phyloP scores from a whole-genome alignment of 2,797 vertebrate genomes.

The Masticophis lateralis region DNA sequence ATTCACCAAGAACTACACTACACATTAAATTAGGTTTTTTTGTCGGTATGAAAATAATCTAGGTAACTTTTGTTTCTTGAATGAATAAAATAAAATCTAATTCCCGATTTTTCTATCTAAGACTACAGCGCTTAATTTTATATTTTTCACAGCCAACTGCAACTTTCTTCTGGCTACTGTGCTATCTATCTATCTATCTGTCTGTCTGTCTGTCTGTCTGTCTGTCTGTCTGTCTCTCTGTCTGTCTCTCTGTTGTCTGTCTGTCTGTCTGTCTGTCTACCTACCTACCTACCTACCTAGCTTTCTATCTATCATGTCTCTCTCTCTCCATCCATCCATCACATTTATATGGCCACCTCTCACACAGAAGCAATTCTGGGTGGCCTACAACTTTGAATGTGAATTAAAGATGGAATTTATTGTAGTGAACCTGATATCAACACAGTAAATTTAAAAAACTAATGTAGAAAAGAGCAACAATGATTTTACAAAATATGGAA shows the following conservation, averaged over 20 bases:
- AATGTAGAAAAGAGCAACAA: not conserved
- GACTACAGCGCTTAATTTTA: not conserved
- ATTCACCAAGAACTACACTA: not conserved
- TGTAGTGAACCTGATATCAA: not conserved
- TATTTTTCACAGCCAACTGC: not conserved
- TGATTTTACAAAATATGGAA: not conserved
- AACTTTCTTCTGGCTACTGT: not conserved
- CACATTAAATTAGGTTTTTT: not conserved
- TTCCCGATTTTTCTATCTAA: not conserved
- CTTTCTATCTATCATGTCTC: no score
- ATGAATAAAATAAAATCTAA: not conserved
- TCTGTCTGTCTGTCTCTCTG: no score
- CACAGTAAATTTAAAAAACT: not conserved
- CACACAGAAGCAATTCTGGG: not conserved
- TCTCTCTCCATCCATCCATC: not conserved
- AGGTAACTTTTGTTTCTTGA: not conserved
- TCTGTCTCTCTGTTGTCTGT: no score
- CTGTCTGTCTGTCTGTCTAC: no score
- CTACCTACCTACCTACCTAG: no score
- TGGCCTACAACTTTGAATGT: not conserved
- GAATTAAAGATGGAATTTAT: not conserved
- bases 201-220: no score
- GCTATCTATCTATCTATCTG: no score
- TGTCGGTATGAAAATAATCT: not conserved
- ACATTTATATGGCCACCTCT: no score